Evolutionary conservation across 2,797 vertebrate species (phyloP).

Genomic region (Perodicticus potto): DNA sequence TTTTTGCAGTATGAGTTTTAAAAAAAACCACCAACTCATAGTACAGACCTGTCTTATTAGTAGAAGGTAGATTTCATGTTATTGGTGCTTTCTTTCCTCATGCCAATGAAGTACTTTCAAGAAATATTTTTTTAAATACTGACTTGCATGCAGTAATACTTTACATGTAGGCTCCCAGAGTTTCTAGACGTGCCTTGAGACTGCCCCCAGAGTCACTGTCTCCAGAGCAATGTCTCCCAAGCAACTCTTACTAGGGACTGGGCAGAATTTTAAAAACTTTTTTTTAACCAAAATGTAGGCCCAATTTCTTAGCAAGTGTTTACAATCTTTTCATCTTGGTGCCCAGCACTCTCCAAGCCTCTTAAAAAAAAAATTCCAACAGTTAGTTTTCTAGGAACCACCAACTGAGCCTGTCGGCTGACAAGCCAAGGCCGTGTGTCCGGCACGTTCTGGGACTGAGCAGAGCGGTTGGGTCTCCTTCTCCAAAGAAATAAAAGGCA

Average conservation of each 20-base stretch:
- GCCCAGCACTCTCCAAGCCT: background rate
- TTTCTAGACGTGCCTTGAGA: background rate
- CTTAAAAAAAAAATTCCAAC: constrained; percentile 1
- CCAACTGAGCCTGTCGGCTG: background rate
- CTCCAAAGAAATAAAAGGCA: background rate
- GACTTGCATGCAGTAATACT: background rate
- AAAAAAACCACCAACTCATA: background rate
- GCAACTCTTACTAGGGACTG: constrained; percentile 33
- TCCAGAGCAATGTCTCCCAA: constrained; percentile 45
- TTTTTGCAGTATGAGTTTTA: background rate
- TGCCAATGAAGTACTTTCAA: background rate
- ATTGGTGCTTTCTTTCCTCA: background rate
- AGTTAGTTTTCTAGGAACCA: constrained; percentile 46
- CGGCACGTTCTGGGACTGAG: background rate
- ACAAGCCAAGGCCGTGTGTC: background rate
- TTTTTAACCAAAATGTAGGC: background rate
- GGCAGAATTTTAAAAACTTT: constrained; percentile 34
- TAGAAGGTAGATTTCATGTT: background rate
- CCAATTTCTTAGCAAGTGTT: constrained; percentile 56
- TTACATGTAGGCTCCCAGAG: background rate
- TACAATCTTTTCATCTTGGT: constrained; percentile 12
- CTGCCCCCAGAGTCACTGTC: constrained; percentile 4
- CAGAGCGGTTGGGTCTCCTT: background rate
- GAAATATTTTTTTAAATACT: background rate
- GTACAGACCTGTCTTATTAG: background rate